Evolutionary conservation across 2,797 vertebrate species (phyloP), one percentile per base, ranked within the genome.

Genomic region (Graptemys geographica): DNA sequence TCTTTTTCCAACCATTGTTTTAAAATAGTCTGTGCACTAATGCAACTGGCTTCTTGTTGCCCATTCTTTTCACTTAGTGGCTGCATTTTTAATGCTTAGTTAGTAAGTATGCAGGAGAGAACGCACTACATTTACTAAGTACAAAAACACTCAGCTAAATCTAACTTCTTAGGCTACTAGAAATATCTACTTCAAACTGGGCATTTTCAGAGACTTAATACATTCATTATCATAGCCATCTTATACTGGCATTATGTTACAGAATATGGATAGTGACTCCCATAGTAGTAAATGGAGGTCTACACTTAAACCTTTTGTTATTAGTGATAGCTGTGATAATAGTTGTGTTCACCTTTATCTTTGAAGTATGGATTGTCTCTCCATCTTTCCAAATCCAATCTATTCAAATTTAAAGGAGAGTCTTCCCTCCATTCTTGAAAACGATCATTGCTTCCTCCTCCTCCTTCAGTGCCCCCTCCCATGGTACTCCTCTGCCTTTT

Each of bases 191-290:
- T 23, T 86, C 23, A 44, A 44, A 76, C 1, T 53, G 49, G 89
- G 12, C 78, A 85, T 49, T 62, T 49, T 69, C 78, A 91, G 81
- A 92, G 86, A 79, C 5, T 81, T 81, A 79, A 85, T 51, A 6
- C 11, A 65, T 15, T 4, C 56, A 41, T 47, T 94, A 59, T 25
- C 81, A 47, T 83, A 27, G 69, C 37, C 41, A 44, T 74, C 19
- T 74, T 44, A 74, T 25, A 44, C 37, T 74, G 12, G 37, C 69
- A 74, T 41, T 44, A 44, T 74, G 41, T 65, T 65, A 65, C 4
- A 65, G 7, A 8, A 33, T n/a, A 65, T 65, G 15, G 15, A 65
- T 15, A 84, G 44, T 84, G 44, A 69, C 51, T 23, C 13, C 86
- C 44, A 82, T 18, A 84, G 76, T 2, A 93, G 74, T 21, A 81